Evolutionary conservation across 2,113 vertebrate species (phyloP), one percentile per base, ranked within the genome.

Genomic region (Brachyhypopomus occidentalis): DNA sequence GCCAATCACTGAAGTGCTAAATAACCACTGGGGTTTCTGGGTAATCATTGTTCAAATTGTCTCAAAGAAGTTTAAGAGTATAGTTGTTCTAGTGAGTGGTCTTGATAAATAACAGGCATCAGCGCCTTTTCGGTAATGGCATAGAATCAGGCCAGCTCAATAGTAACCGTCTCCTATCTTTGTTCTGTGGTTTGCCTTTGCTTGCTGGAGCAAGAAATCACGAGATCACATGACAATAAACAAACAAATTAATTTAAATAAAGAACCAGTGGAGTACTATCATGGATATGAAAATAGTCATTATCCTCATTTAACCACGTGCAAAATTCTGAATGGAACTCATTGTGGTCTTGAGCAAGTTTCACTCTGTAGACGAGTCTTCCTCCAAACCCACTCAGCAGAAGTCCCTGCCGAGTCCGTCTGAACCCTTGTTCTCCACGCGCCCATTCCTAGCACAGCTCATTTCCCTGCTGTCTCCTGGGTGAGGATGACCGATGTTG

Each of bases 401-500:
- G 66, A 45, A 45, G 75, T 19, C 83, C 72, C 62, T 78, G 82
- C 34, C 78, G 83, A 52, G 87, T 85, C 87, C 88, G 85, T 87
- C 75, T 71, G 52, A 82, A 78, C 84, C 74, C 34, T 45, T 79
- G 80, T 73, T 81, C 67, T 81, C 55, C 82, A 55, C 72, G 74
- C 72, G 72, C 67, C 84, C 82, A 89, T 84, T 86, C 83, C 74
- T 81, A 0, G 66, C 82, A 84, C 86, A 88, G 86, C 80, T 86
- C 81, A 90, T 91, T 91, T 90, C 84, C 76, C 87, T 83, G 81
- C 83, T 83, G 60, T 88, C 86, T 70, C 84, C 27, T 7, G 79
- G 62, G 72, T 77, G 9, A 79, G 56, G 73, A 84, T 92, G 92
- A 94, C 91, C 90, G 93, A 93, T 93, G 90, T 87, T 82, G 83